Conservation (phyloP, 2,888 invertebrate species). For the Heteromurus nitidus region DNA sequence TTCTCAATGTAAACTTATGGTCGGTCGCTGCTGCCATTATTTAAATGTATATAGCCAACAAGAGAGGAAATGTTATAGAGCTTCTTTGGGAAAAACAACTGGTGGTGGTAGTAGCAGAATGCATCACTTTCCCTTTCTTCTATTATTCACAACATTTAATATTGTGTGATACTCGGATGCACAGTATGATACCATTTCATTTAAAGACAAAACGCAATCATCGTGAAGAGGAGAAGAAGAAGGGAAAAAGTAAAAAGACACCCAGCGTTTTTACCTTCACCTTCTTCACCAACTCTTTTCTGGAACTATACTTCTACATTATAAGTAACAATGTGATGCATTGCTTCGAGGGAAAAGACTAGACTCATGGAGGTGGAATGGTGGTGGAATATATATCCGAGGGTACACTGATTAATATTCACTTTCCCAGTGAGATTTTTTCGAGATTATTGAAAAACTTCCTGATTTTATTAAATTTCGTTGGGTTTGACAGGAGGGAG, state of each 20-base stretch:
- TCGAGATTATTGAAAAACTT: conserved; percentile 60
- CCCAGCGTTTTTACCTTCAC: no score
- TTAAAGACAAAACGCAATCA: not conserved
- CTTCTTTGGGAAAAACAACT: conserved; percentile 1
- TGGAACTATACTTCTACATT: no score
- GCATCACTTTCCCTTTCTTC: not conserved
- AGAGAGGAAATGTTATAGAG: not conserved
- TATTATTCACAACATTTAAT: conserved; percentile 17
- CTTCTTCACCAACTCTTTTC: no score
- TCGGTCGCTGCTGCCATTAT: conserved; percentile 5
- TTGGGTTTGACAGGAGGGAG: conserved; percentile 31
- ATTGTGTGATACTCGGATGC: conserved; percentile 17
- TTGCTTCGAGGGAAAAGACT: no score
- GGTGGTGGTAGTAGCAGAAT: not conserved
- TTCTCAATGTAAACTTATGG: conserved; percentile 1
- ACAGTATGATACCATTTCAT: conserved; percentile 38
- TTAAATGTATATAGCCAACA: conserved; percentile 18
- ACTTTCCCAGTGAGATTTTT: conserved; percentile 29
- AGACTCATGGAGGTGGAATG: no score
- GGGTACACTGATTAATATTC: conserved; percentile 38
- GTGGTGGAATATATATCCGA: conserved; percentile 17
- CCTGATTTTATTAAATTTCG: conserved; percentile 54
- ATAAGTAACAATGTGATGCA: no score
- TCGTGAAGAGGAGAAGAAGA: no score
- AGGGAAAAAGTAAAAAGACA: no score